Evolutionary conservation across 2,113 vertebrate species (phyloP).

Genomic region (Piprites chloris): DNA sequence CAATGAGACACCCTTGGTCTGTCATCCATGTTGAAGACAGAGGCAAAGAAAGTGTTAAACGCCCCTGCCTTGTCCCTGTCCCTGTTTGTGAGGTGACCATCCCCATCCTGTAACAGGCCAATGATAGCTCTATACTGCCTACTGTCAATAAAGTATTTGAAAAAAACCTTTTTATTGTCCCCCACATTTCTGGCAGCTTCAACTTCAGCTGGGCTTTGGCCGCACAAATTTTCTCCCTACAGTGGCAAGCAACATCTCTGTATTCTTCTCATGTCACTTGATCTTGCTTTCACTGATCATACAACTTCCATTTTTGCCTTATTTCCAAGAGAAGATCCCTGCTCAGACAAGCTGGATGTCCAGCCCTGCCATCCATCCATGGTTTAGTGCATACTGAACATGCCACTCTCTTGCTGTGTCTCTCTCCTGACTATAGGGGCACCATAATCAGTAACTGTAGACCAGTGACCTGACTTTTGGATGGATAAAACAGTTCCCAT

Average conservation of each 20-base stretch:
- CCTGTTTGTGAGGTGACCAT: not conserved
- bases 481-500: not conserved
- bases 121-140: not conserved
- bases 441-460: not conserved
- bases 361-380: not conserved
- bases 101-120: not conserved
- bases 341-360: too few species aligned
- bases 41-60: not conserved
- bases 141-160: too few species aligned
- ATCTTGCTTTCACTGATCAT: too few species aligned
- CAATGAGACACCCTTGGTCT: not conserved
- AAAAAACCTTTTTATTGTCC: too few species aligned
- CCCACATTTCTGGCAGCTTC: too few species aligned
- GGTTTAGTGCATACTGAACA: fast-evolving
- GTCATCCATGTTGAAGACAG: not conserved
- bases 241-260: too few species aligned
- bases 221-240: too few species aligned
- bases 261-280: too few species aligned
- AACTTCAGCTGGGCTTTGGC: too few species aligned
- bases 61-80: not conserved
- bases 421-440: fast-evolving
- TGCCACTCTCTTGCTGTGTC: not conserved
- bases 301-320: too few species aligned
- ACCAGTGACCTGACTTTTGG: not conserved
- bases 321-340: too few species aligned